phyloP scores from a whole-genome alignment of 2,888 invertebrate species.

The Alitta virens region DNA sequence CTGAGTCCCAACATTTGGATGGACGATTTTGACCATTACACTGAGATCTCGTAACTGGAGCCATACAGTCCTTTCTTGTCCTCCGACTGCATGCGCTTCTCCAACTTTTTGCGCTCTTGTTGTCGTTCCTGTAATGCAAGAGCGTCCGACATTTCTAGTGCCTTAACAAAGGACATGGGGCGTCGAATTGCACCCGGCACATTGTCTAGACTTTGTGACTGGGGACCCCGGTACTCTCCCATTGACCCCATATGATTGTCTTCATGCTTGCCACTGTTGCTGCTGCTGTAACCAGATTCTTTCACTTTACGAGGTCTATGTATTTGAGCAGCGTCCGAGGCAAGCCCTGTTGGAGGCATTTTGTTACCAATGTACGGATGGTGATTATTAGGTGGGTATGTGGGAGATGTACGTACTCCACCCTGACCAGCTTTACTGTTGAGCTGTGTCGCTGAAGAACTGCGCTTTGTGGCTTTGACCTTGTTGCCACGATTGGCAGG shows the following conservation, averaged over 20 bases:
- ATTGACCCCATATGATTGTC: conserved; percentile 4
- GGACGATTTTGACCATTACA: too few species aligned
- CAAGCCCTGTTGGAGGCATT: background rate
- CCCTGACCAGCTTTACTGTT: background rate
- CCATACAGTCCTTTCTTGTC: conserved; percentile 19
- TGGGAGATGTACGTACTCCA: conserved; percentile 8
- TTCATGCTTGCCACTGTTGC: conserved; percentile 7
- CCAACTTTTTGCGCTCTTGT: conserved; percentile 1
- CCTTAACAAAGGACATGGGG: conserved; percentile 56
- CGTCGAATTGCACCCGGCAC: conserved; percentile 33
- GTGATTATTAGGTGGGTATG: background rate
- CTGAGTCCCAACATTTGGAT: too few species aligned
- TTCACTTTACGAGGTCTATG: conserved; percentile 7
- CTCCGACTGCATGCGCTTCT: conserved; percentile 6
- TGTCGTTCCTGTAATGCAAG: conserved; percentile 30
- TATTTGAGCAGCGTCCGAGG: background rate
- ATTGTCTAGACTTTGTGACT: conserved; percentile 12
- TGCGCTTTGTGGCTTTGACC: background rate
- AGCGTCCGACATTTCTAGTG: conserved; percentile 54
- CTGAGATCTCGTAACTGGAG: conserved; percentile 26
- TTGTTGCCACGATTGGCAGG: background rate
- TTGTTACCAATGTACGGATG: background rate
- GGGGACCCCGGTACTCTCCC: background rate
- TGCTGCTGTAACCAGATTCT: conserved; percentile 18
- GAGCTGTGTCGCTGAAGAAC: background rate